Evolutionary conservation across 2,113 vertebrate species (phyloP).

Genomic region (Leptosomus discolor): DNA sequence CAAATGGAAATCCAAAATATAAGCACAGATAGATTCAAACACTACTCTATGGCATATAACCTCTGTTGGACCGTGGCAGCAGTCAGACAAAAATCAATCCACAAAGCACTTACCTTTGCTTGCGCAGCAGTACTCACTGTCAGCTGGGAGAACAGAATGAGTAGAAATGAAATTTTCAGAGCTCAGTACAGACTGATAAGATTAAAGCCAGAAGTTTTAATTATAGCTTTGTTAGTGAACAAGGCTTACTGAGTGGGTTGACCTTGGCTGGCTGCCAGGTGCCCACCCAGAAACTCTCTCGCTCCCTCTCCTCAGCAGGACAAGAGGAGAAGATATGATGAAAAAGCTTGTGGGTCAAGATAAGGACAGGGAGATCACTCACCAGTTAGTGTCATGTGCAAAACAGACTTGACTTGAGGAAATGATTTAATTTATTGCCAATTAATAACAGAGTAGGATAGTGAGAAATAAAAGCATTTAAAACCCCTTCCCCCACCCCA

Average conservation of each 20-base stretch:
- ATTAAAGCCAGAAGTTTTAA: not conserved
- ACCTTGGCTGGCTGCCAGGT: not conserved
- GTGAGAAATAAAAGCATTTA: not conserved
- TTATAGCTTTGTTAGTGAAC: not conserved
- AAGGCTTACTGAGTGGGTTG: not conserved
- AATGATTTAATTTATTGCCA: not conserved
- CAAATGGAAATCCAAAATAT: not conserved
- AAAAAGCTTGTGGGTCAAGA: not conserved
- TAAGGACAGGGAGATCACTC: not conserved
- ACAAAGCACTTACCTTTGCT: not conserved
- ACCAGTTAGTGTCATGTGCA: not conserved
- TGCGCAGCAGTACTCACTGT: not conserved
- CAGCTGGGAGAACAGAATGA: not conserved
- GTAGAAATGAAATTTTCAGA: constrained; percentile 14
- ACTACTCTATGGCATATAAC: not conserved
- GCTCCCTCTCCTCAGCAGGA: not conserved
- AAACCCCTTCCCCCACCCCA: not conserved
- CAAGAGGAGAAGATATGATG: not conserved
- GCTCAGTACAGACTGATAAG: not conserved
- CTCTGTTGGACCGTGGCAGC: not conserved
- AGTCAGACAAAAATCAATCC: not conserved
- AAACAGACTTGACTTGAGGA: not conserved
- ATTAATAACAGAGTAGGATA: not conserved
- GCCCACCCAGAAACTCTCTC: not conserved
- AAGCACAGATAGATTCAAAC: not conserved